Evolutionary conservation across 2,113 vertebrate genomes (phyloP), one percentile per base, ranked within the genome.

Genomic region (Serilophus lunatus): DNA sequence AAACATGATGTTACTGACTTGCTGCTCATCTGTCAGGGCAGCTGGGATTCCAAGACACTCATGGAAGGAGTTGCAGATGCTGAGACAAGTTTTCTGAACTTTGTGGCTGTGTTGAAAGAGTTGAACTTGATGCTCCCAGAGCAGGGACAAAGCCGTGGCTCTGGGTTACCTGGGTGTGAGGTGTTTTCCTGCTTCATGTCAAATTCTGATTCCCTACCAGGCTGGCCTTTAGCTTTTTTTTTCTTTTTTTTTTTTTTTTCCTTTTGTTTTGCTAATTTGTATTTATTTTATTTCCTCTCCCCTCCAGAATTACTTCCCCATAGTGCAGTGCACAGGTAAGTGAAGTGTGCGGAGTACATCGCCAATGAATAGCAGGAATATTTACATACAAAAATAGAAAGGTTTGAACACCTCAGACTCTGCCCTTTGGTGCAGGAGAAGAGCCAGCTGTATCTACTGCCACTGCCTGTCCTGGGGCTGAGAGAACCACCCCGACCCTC

Each of bases 361-460:
- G 85, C 85, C 90, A 50, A 64, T n/a, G 68, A 72, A 50, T 44
- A 94, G 82, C 92, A 78, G 70, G 80, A 85, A 33, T 96, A 97
- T 97, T 96, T 97, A 98, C 95, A 97, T 88, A 92, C 76, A 95
- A 89, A 97, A 94, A 78, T 70, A 51, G 5, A 84, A 88, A 80
- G 56, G 90, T 85, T 85, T 87, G 51, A 96, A 94, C 44, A 42
- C 82, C 90, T 92, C 91, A 38, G 76, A 82, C 90, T 94, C 96
- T 92, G 74, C 76, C 88, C 68, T 94, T 91, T 12, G 4, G 65
- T 66, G 77, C 82, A 76, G 85, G 56, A 81, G 75, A 96, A 96
- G 88, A 93, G 87, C 89, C 68, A 44, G 18, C 71, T 70, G 10
- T 26, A 2, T 81, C 82, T 81, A 78, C 88, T 54, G 44, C 45